Conservation (phyloP, 2,797 vertebrate genomes). For the Parotocinclus haroldoi region DNA sequence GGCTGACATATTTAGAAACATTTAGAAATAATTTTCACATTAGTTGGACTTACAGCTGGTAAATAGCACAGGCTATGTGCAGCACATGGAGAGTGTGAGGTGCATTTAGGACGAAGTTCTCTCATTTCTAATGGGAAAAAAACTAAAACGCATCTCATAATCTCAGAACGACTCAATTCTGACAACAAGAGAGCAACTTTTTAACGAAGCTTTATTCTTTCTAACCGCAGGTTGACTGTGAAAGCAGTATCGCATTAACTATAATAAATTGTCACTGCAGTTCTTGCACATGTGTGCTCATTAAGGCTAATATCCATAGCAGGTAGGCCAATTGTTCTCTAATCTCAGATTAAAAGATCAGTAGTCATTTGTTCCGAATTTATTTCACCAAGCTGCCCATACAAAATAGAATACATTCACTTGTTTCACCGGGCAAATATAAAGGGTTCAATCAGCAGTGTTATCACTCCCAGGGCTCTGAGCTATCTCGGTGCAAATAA, state of each 20-base stretch:
- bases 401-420: background rate
- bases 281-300: conserved; percentile 32
- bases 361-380: background rate
- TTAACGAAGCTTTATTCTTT: too few relatives aligned
- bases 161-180: too few relatives aligned
- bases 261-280: background rate
- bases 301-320: conserved; percentile 5
- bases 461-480: conserved; percentile 2
- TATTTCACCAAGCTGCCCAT: background rate
- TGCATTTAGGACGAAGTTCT: too few relatives aligned
- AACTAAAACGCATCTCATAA: too few relatives aligned
- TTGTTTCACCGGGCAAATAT: conserved; percentile 3
- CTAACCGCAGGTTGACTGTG: too few relatives aligned
- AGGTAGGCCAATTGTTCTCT: too few relatives aligned
- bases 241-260: too few relatives aligned
- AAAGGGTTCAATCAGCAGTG: conserved; percentile 1
- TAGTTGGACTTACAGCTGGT: background rate
- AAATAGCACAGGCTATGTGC: background rate
- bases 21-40: background rate
- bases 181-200: too few relatives aligned
- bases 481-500: conserved; percentile 25
- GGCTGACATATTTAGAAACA: background rate
- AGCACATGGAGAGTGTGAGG: background rate
- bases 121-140: too few relatives aligned
- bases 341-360: too few relatives aligned